Conservation (phyloP, 2,888 invertebrate species). For the Micropterix aruncella region DNA sequence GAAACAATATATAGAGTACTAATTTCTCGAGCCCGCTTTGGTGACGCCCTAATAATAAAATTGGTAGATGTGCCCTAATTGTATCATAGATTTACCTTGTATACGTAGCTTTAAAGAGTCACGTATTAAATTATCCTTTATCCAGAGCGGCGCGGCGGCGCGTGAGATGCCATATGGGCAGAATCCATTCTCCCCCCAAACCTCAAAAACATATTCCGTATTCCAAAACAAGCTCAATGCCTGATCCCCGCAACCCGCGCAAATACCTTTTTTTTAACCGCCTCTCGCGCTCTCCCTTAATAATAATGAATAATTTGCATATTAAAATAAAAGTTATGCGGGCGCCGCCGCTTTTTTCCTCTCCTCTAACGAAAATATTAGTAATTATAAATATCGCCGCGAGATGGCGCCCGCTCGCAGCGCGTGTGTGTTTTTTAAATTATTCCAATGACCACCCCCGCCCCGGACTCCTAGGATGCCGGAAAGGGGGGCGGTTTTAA, state of each 20-base stretch:
- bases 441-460: background rate
- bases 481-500: too few relatives aligned
- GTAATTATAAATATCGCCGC: slow-evolving; percentile 11
- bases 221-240: background rate
- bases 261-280: slow-evolving; percentile 2
- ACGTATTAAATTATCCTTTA: too few relatives aligned
- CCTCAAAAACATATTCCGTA: background rate
- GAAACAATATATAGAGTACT: too few relatives aligned
- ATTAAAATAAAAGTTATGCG: slow-evolving; percentile 12
- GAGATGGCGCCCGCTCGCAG: background rate
- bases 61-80: too few relatives aligned
- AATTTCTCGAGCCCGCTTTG: too few relatives aligned
- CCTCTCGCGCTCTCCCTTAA: slow-evolving; percentile 12
- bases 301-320: slow-evolving; percentile 14
- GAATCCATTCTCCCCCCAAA: background rate
- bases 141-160: background rate
- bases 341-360: slow-evolving; percentile 3
- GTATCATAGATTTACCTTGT: too few relatives aligned
- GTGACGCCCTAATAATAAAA: too few relatives aligned
- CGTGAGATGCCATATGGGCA: background rate
- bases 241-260: background rate
- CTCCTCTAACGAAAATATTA: slow-evolving; percentile 9
- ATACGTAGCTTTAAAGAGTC: too few relatives aligned
- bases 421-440: background rate
- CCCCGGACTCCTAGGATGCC: too few relatives aligned